phyloP scores from a whole-genome alignment of 2,797 vertebrate species.

The Acanthopagrus latus region DNA sequence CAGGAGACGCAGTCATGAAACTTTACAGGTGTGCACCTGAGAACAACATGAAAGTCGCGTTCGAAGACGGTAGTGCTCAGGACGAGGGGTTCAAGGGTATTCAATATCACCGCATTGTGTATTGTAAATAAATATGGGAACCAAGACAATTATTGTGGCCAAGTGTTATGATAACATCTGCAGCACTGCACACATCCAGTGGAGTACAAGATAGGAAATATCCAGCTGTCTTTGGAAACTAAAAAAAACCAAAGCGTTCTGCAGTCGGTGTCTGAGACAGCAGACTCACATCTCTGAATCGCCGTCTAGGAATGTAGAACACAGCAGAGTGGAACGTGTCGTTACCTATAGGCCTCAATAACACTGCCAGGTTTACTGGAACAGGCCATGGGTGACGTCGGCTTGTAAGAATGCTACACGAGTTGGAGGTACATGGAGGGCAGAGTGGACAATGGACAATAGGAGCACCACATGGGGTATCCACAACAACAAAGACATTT shows the following conservation, averaged over 20 bases:
- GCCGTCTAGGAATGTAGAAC: slow-evolving; percentile 84
- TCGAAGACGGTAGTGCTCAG: too few species aligned
- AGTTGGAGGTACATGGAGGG: slow-evolving; percentile 63
- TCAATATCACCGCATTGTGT: background rate
- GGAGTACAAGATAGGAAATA: slow-evolving; percentile 24
- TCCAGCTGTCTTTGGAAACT: slow-evolving; percentile 23
- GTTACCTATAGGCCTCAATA: slow-evolving; percentile 77
- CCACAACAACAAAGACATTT: slow-evolving; percentile 40
- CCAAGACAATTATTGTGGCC: background rate
- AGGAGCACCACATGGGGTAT: slow-evolving; percentile 42
- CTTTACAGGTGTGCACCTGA: too few species aligned
- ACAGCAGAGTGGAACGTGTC: slow-evolving; percentile 46
- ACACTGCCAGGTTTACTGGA: slow-evolving; percentile 76
- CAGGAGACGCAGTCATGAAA: too few species aligned
- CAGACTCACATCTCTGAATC: slow-evolving; percentile 78
- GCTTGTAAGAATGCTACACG: slow-evolving; percentile 70
- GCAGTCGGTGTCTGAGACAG: slow-evolving; percentile 56
- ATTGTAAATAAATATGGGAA: background rate
- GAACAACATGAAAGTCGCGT: too few species aligned
- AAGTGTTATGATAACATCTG: slow-evolving; percentile 20
- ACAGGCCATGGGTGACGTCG: slow-evolving; percentile 68
- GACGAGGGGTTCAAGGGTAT: too few species aligned
- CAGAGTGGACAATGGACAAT: slow-evolving; percentile 68
- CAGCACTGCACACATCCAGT: slow-evolving; percentile 4
- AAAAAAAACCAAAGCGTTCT: slow-evolving; percentile 26